A percentile compares a stretch with the other conserved stretches of the same genome.
Conservation (phyloP, 2,113 vertebrate genomes). For the human region DNA sequence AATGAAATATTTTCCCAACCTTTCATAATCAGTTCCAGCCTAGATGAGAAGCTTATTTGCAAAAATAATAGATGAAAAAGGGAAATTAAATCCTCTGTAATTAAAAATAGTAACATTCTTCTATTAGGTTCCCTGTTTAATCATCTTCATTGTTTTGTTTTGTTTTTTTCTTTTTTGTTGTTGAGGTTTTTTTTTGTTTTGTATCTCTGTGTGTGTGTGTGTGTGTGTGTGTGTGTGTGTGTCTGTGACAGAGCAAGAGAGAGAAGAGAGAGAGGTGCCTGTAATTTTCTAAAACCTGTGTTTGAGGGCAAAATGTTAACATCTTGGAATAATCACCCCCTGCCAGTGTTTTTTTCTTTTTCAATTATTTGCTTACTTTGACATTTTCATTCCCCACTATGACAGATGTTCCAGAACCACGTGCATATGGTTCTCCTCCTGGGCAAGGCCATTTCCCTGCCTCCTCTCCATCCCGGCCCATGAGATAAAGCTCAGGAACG, state of each 20-base stretch:
- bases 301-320: conserved; percentile 58
- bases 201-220: not conserved
- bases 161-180: not conserved
- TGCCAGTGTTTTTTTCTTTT: not conserved
- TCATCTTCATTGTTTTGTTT: not conserved
- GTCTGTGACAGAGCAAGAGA: too few species aligned
- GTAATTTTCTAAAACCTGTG: conserved; percentile 39
- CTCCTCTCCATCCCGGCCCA: not conserved
- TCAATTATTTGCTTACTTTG: not conserved
- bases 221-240: not conserved
- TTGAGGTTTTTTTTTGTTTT: not conserved
- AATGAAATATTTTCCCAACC: conserved; percentile 55
- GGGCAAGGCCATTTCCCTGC: not conserved
- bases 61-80: conserved; percentile 60
- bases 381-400: not conserved
- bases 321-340: conserved; percentile 63
- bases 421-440: not conserved
- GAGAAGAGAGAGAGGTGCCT: conserved; percentile 14
- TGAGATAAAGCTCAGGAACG: fast-evolving
- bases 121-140: conserved; percentile 67
- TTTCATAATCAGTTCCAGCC: conserved; percentile 61
- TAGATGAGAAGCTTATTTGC: conserved; percentile 65
- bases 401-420: not conserved
- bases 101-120: conserved; percentile 65
- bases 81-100: conserved; percentile 68